Evolutionary conservation across 2,113 vertebrate genomes (phyloP).

Genomic region (Etheostoma spectabile): DNA sequence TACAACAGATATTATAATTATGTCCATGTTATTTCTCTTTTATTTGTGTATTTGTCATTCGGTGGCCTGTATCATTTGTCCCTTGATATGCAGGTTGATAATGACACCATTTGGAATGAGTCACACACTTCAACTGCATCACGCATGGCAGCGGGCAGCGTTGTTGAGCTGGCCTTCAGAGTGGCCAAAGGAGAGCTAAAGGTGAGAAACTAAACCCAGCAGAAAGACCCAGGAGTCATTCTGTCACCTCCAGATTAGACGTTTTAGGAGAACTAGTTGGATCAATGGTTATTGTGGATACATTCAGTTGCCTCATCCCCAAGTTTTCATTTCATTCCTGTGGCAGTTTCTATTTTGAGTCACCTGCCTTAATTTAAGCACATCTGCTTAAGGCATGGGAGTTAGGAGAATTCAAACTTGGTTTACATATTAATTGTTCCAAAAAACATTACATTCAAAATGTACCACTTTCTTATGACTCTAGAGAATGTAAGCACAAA

Average conservation of each 20-base stretch:
- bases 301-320: background rate
- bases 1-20: no score
- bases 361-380: background rate
- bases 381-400: background rate
- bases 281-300: background rate
- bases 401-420: background rate
- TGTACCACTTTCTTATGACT: background rate
- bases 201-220: slow-evolving; percentile 78
- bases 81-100: slow-evolving; percentile 89
- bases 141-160: slow-evolving; percentile 92
- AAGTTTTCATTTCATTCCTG: background rate
- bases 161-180: slow-evolving; percentile 91
- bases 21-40: background rate
- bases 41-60: background rate
- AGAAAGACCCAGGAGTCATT: background rate
- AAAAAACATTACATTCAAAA: background rate
- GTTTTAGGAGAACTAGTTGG: background rate
- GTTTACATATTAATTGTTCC: background rate
- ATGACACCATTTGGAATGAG: slow-evolving; percentile 98
- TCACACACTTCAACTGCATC: slow-evolving; percentile 94
- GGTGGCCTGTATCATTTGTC: background rate
- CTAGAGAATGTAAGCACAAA: background rate
- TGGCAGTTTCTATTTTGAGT: background rate
- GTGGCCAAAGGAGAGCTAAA: slow-evolving; percentile 92
- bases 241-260: background rate